phyloP scores from a whole-genome alignment of 2,113 vertebrate species.

The Gambusia holbrooki region DNA sequence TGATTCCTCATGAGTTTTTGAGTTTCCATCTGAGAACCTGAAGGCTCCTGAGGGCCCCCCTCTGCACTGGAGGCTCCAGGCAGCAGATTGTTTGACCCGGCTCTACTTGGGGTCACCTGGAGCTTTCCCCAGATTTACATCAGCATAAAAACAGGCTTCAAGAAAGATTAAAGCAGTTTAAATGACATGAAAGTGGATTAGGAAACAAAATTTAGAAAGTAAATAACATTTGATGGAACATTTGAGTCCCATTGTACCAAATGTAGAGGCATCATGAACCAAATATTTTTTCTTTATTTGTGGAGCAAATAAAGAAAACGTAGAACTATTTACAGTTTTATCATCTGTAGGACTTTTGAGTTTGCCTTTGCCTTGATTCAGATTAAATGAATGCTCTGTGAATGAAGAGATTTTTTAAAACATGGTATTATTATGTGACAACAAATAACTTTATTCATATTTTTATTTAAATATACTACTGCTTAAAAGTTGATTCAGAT shows the following conservation, averaged over 20 bases:
- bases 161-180: not conserved
- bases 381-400: not conserved
- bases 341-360: not conserved
- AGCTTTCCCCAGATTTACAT: not conserved
- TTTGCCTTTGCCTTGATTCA: not conserved
- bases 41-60: not conserved
- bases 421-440: not conserved
- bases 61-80: not conserved
- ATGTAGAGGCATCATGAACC: not conserved
- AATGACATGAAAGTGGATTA: not conserved
- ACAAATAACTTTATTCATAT: not conserved
- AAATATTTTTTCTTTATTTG: not conserved
- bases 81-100: not conserved
- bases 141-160: not conserved
- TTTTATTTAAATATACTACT: not conserved
- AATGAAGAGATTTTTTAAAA: not conserved
- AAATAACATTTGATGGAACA: not conserved
- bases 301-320: not conserved
- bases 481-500: not conserved
- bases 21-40: not conserved
- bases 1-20: no score
- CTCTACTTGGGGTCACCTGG: not conserved
- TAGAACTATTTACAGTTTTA: not conserved
- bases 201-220: not conserved
- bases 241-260: not conserved